Evolutionary conservation across 2,113 vertebrate species (phyloP).

Genomic region (Oryzias melastigma): DNA sequence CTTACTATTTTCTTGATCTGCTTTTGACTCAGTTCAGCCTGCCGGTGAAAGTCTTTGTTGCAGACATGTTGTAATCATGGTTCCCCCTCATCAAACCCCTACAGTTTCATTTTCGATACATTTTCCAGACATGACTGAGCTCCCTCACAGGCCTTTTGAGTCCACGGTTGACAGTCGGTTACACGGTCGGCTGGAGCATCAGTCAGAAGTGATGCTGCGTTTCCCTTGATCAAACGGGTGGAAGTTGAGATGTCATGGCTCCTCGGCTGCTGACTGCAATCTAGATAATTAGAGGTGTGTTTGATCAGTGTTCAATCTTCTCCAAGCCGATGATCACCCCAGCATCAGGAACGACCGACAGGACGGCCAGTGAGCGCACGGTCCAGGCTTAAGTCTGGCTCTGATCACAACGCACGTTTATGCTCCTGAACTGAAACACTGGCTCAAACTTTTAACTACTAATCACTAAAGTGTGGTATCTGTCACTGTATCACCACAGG

Average conservation of each 20-base stretch:
- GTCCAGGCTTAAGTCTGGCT: too few relatives aligned
- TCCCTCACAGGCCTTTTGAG: constrained; percentile 14
- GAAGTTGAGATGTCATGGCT: constrained; percentile 14
- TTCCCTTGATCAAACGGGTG: constrained; percentile 28
- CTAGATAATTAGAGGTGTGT: constrained; percentile 56
- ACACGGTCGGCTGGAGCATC: constrained; percentile 19
- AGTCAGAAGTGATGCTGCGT: not conserved
- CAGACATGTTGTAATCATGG: not conserved
- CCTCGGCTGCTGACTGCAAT: constrained; percentile 18
- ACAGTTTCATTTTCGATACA: constrained; percentile 6
- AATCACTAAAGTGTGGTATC: constrained; percentile 30
- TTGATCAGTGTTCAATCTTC: constrained; percentile 45
- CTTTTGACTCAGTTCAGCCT: constrained; percentile 1
- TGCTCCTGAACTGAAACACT: not conserved
- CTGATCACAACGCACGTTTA: not conserved
- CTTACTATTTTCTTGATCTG: not conserved
- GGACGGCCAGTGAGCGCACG: constrained; percentile 11
- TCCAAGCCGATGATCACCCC: constrained; percentile 30
- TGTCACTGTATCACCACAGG: constrained; percentile 26
- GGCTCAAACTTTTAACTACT: constrained; percentile 9
- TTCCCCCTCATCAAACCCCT: constrained; percentile 1
- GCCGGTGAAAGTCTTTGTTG: constrained; percentile 1
- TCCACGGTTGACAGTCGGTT: constrained; percentile 9
- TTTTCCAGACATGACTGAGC: constrained; percentile 10
- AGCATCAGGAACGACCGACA: constrained; percentile 1